A percentile compares a stretch with the other conserved stretches of the same genome.
Evolutionary conservation across 1,140 invertebrate genomes (phyloP).

Genomic region (Gryon sp.): DNA sequence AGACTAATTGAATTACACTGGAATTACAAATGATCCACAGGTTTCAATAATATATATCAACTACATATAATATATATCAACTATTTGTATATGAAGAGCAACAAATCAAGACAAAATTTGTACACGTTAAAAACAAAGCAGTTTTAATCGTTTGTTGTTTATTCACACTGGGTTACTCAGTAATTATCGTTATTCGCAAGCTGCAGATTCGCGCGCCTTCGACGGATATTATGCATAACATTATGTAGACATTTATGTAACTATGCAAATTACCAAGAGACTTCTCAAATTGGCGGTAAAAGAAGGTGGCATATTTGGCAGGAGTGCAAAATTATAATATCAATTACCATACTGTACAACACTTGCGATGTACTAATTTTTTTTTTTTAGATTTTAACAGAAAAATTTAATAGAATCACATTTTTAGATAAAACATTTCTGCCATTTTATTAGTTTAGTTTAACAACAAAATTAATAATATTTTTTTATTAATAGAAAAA

Average conservation of each 20-base stretch:
- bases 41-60: too few relatives aligned
- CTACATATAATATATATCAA: too few relatives aligned
- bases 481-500: too few relatives aligned
- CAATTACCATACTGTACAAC: too few relatives aligned
- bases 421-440: too few relatives aligned
- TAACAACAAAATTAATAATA: too few relatives aligned
- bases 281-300: conserved; percentile 38
- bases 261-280: conserved; percentile 47
- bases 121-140: too few relatives aligned
- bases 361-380: conserved; percentile 43
- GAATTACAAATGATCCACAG: not conserved
- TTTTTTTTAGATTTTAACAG: too few relatives aligned
- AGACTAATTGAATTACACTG: conserved; percentile 9
- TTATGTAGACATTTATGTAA: conserved; percentile 58
- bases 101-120: conserved; percentile 26
- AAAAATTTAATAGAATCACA: too few relatives aligned
- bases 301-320: conserved; percentile 52
- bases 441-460: too few relatives aligned
- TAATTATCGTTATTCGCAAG: conserved; percentile 57
- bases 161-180: conserved; percentile 46
- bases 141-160: conserved; percentile 42
- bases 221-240: conserved; percentile 51
- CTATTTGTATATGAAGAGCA: too few relatives aligned
- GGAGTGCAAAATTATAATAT: conserved; percentile 46
- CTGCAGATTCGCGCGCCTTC: conserved; percentile 33